A percentile compares a stretch with the other conserved stretches of the same genome.
These are phyloP conservation scores for Cataglyphis rosenhaueri DNA, from an alignment of 2,888 invertebrate genomes.

Conservation along the genomic window DNA sequence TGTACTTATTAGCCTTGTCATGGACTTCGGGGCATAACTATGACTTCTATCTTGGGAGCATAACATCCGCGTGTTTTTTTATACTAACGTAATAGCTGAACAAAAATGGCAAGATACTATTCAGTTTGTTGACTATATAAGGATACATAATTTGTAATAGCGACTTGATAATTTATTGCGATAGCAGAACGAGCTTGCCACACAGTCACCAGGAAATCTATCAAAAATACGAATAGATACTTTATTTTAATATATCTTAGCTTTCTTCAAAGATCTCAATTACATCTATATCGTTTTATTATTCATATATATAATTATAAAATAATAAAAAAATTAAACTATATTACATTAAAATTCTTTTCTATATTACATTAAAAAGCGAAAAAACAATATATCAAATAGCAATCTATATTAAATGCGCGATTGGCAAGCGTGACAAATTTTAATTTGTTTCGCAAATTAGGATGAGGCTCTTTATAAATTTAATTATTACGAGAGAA, in stretches of 20 bases:
- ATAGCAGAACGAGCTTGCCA: conserved; percentile 38
- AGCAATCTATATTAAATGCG: conserved; percentile 13
- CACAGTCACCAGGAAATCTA: conserved; percentile 68
- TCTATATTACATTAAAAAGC: background rate
- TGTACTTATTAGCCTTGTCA: conserved; percentile 29
- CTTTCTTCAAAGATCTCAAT: background rate
- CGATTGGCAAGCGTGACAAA: conserved; percentile 37
- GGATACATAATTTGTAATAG: conserved; percentile 75
- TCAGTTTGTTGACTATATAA: conserved; percentile 60
- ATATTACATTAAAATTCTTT: conserved; percentile 16
- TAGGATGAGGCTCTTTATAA: conserved; percentile 50
- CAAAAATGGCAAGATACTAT: conserved; percentile 63
- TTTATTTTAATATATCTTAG: background rate
- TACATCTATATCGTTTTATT: conserved; percentile 13
- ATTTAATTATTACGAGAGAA: conserved; percentile 76
- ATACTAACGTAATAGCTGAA: conserved; percentile 45
- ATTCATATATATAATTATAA: background rate
- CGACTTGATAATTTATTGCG: conserved; percentile 69
- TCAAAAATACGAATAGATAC: background rate
- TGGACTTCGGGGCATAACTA: background rate
- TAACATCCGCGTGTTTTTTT: conserved; percentile 56
- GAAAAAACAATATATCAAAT: conserved; percentile 17
- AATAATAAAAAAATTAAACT: background rate
- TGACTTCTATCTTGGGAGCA: background rate
- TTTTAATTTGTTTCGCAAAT: conserved; percentile 61